Base-by-base conservation (phyloP, 1,140 invertebrate genomes). In the Rhyzopertha dominica region DNA sequence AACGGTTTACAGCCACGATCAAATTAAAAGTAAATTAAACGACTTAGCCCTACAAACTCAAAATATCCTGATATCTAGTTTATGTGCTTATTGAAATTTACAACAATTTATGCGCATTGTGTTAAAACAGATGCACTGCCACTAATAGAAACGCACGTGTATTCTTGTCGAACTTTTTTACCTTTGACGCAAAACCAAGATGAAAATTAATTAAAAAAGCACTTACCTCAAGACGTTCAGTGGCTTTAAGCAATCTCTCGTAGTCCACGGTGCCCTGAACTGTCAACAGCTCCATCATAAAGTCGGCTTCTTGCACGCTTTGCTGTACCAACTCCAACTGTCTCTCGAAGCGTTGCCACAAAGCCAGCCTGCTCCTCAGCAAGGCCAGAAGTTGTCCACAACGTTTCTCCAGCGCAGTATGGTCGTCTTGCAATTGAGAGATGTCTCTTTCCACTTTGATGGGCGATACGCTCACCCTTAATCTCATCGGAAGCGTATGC, bases 191-290 rank as follows among this genome's bases (percentile, higher is more conserved):
- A n/a, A n/a, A n/a, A n/a, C n/a, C n/a, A n/a, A n/a, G n/a, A n/a
- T n/a, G n/a, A n/a, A n/a, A 9, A 43, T 22, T 17, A 34, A 36
- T 12, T 29, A 24, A 28, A 49, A 23, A 29, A 49, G 37, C 16
- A 76, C 77, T 78, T 43, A 87, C 85, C 79, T 87, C 84, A 41
- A 87, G 68, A 59, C 84, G 71, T 61, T 87, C 84, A 0, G 85
- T 87, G 22, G 85, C 84, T 56, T 85, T 87, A n/a, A 81, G 67
- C 29, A 90, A 65, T 19, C 85, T 75, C 37, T 87, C 84, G 50
- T 88, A 88, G 68, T 90, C 85, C 1, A 90, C 80, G 25, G 82
- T 79, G 9, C 84, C 85, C 58, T 87, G 83, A 0, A 89, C 81
- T 1, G 82, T 83, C 2, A 89, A 70, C 9, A 89, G 64, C 55